A percentile compares a stretch with the other conserved stretches of the same genome.
Evolutionary conservation across 2,113 vertebrate genomes (phyloP).

Genomic region (Anarrhichthys ocellatus): DNA sequence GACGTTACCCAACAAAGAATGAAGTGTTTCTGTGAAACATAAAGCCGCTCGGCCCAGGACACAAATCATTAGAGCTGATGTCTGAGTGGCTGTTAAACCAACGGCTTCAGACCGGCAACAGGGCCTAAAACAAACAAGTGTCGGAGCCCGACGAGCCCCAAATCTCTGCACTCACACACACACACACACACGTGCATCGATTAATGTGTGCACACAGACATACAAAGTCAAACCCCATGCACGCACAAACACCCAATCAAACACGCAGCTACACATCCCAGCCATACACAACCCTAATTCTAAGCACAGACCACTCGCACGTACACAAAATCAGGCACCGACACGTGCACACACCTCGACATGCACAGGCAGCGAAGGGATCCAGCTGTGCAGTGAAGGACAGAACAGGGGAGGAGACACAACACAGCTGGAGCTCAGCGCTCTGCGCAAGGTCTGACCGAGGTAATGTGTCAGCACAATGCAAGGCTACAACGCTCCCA

Average conservation of each 20-base stretch:
- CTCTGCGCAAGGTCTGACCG: conserved; percentile 18
- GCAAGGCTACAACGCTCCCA: conserved; percentile 27
- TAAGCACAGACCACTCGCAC: neutral
- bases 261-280: neutral
- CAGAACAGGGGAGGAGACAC: conserved; percentile 66
- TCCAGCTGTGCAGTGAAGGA: conserved; percentile 71
- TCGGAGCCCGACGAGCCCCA: conserved; percentile 8
- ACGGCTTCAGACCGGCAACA: conserved; percentile 16
- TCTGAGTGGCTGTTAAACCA: conserved; percentile 42
- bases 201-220: neutral
- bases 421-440: conserved; percentile 64
- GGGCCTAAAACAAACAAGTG: conserved; percentile 60
- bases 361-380: conserved; percentile 48
- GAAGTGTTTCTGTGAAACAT: conserved; percentile 34
- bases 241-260: neutral
- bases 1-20: conserved; percentile 23
- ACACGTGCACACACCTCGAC: conserved; percentile 20
- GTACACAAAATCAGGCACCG: neutral
- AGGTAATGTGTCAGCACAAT: conserved; percentile 46
- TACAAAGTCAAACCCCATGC: neutral
- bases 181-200: neutral
- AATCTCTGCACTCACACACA: conserved; percentile 12
- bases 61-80: conserved; percentile 55
- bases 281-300: neutral
- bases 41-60: neutral